Evolutionary conservation across 2,113 vertebrate species (phyloP).

Genomic region (Neoarius graeffei): DNA sequence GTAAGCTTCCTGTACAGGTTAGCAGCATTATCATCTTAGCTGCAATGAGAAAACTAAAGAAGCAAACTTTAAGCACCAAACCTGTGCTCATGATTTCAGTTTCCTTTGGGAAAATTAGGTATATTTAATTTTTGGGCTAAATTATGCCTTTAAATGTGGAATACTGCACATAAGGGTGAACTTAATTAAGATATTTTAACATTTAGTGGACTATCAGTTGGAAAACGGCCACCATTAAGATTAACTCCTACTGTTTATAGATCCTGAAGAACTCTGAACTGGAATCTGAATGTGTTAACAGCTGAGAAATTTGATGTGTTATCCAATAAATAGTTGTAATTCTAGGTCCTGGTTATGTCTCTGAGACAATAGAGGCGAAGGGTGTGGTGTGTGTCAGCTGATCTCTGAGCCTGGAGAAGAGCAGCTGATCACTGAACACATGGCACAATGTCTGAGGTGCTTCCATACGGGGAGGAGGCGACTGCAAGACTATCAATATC

Average conservation of each 20-base stretch:
- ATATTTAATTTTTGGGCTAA: not conserved
- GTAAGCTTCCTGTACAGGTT: not conserved
- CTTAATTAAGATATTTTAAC: not conserved
- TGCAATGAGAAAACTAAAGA: not conserved
- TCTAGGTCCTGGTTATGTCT: not conserved
- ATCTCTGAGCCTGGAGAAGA: not conserved
- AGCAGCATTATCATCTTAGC: not conserved
- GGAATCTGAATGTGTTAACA: not conserved
- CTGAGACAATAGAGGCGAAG: constrained; percentile 16
- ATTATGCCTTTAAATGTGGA: not conserved
- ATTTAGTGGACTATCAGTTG: not conserved
- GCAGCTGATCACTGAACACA: constrained; percentile 35
- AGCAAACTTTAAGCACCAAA: not conserved
- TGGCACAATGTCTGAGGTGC: constrained; percentile 26
- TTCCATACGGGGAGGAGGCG: constrained; percentile 18
- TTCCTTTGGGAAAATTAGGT: not conserved
- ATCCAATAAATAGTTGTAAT: not conserved
- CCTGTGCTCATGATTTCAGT: not conserved
- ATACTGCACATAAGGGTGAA: not conserved
- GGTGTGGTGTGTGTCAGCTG: constrained; percentile 26
- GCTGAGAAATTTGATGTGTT: not conserved
- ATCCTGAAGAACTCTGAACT: not conserved
- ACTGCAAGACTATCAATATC: constrained; percentile 35
- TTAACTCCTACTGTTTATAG: not conserved
- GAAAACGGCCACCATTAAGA: not conserved